Base-by-base conservation (phyloP, 2,888 invertebrate genomes). In the Tipula lateralis region DNA sequence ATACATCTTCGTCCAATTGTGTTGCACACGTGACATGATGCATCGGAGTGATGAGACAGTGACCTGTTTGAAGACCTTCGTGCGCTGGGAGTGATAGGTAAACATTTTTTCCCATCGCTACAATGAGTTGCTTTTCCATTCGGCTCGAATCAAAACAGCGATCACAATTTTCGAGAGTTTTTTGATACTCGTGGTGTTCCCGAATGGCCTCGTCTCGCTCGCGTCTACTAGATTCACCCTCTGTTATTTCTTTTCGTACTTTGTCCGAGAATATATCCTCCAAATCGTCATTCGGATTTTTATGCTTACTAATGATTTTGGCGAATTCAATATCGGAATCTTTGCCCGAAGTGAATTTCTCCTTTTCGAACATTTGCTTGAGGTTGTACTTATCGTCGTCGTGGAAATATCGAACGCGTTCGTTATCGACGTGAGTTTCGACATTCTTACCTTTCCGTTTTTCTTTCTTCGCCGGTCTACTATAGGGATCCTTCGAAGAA, bases 1-100 rank as follows among this genome's bases (percentile, higher is more conserved):
- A 99, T 83, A 96, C 95, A 91, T 99, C 97, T 91, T 99, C 99
- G 91, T 99, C 99, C 80, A 97, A 88, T 86, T 94, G 93, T 0
- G 97, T 97, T 44, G 94, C 93, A 89, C 96, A 95, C 1, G 94
- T 88, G 0, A 93, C 91, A 90, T 99, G 99, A 86, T 94, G 93
- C 88, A 95, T 93, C 0, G 98, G 97, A 1, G 95, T 92, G 87
- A 99, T 94, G 84, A 96, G 91, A 88, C 95, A 99, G 88, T 99
- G 99, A 0, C 96, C 96, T 85, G 93, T 92, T 2, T 95, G 95
- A 85, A 99, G 90, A 0, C 98, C 97, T 87, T 94, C 93, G 88
- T 93, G 93, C 84, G 93, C 91, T 1, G 99, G 98, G 85, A 99
- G 89, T 86, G 95, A 93, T 87, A 99, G 89, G 90, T 97, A 98